These are phyloP conservation scores for Malurus leucopterus DNA, from an alignment of 2,797 vertebrate species.

Conservation along the genomic window DNA sequence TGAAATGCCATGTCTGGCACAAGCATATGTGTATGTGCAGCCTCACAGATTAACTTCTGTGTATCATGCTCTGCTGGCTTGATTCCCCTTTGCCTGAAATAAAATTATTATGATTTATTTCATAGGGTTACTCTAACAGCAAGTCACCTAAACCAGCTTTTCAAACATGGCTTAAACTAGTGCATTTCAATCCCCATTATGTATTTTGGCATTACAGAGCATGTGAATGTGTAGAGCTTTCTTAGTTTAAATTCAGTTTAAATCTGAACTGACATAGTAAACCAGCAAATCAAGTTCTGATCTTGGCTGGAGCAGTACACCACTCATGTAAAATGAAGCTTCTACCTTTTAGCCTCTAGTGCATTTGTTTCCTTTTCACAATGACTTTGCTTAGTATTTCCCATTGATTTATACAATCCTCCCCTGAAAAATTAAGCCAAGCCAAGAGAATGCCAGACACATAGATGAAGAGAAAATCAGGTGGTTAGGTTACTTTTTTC, in stretches of 20 bases:
- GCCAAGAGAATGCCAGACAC: background rate
- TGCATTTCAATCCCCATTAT: background rate
- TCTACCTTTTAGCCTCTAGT: background rate
- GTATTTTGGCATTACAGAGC: background rate
- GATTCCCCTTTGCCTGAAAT: background rate
- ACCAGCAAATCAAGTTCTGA: background rate
- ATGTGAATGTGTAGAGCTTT: background rate
- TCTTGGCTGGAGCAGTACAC: background rate
- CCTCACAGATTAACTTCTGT: background rate
- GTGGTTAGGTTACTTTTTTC: background rate
- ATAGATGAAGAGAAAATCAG: background rate
- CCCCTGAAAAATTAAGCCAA: constrained; percentile 3
- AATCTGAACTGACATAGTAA: background rate
- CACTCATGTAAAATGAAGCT: background rate
- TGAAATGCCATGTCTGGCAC: background rate
- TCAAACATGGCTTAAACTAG: background rate
- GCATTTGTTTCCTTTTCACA: background rate
- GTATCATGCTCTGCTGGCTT: background rate
- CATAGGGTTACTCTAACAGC: background rate
- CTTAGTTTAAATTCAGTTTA: background rate
- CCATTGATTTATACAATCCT: background rate
- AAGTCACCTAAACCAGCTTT: background rate
- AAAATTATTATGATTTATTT: background rate
- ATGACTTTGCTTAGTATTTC: background rate
- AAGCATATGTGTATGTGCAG: background rate